Base-by-base conservation (phyloP, 37 sponge, comb jelly and placozoan species). In the Cliona cf. orientalis region DNA sequence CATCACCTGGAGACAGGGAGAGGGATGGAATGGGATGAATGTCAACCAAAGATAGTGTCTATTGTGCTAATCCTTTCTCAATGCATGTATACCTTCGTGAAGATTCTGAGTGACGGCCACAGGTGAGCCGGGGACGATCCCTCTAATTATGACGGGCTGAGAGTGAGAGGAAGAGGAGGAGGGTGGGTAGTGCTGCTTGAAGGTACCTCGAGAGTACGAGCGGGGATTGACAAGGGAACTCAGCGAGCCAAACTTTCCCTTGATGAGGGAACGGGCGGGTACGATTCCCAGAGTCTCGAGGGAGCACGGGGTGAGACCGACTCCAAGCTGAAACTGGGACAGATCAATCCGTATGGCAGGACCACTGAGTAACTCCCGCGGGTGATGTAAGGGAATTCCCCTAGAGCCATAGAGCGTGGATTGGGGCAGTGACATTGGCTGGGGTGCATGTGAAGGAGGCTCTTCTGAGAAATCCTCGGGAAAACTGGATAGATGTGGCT, bases 221-320 rank as follows among this genome's bases (percentile, higher is more conserved):
- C 17, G 11, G 11, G 55, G 55, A 49, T 49, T 19, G 14, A 19
- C 17, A 6, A 75, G 60, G 2, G 76, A 58, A 3, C 2, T 4
- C 32, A 66, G n/a, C 14, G 79, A 79, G 0, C 79, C 67, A 66
- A 79, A 79, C 55, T 79, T 79, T 32, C 45, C 39, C n/a, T 46
- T 65, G 4, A n/a, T 25, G 21, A 66, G 46, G 29, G 68, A 72
- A 12, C 81, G 65, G 31, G 60, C 46, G 2, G 90, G 90, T 14
- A 90, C 70, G 53, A 90, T 90, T 12, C 90, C 90, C 3, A 90
- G 76, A 38, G 4, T 69, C 33, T 84, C 80, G 36, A 90, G 80
- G 1, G 80, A 78, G 28, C 90, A 90, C 23, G 59, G 64, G 46
- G 56, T 71, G 2, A 25, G 37, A 9, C 35, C 66, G 0, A 0